Base-by-base conservation (phyloP, 2,113 vertebrate genomes). In the Garra rufa region DNA sequence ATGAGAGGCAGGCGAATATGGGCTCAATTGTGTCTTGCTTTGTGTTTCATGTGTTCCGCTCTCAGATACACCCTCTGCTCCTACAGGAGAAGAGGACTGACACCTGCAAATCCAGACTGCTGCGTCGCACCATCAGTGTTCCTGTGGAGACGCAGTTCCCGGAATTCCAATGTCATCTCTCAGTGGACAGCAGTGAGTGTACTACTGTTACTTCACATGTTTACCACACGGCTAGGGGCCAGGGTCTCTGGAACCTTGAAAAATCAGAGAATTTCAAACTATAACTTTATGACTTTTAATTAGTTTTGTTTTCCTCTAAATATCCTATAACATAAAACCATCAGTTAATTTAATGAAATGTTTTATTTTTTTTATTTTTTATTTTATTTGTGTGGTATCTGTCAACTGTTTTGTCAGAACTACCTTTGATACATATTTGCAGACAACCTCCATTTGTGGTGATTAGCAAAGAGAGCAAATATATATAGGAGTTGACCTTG, bases 71-170 rank as follows among this genome's bases (percentile, higher is more conserved):
- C 74, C 83, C 88, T 46, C 85, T 93, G 74, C 86, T 91, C 86
- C 90, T 92, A 76, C 92, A 94, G 91, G 91, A 91, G 81, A 87
- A 83, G 41, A 85, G 88, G 19, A 34, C 90, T n/a, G 89, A 91
- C 1, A 90, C 92, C 46, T 87, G 91, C 88, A 92, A 88, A 88
- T 89, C 87, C 44, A 92, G 94, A 73, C 91, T 95, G 26, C 90
- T 95, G 75, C 90, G 94, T 10, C 94, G 95, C 86, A 95, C 95
- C 85, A 95, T 95, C 91, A 95, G 95, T 46, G 94, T 95, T 73
- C 95, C 95, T 1, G 94, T 94, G 81, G 95, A 95, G 85, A 91
- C 93, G 1, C 93, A 91, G 63, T 93, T 93, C 81, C 93, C 93
- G 78, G 92, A 93, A 55, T 93, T 91, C 84, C 92, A 91, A 81